phyloP scores from a whole-genome alignment of 2,113 vertebrate species.

The Triplophysa rosa region DNA sequence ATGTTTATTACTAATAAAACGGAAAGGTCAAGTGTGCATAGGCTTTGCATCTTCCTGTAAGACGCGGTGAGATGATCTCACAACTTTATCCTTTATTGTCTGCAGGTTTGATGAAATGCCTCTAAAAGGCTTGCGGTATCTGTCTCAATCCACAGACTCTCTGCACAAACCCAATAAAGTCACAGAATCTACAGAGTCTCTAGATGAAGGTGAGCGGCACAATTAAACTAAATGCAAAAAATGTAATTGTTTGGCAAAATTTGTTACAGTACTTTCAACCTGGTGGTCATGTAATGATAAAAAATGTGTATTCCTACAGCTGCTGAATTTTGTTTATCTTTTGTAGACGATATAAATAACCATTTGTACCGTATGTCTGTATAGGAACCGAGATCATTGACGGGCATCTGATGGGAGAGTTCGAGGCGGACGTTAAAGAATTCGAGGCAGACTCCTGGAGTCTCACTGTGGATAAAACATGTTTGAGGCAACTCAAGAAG shows the following conservation, averaged over 20 bases:
- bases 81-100: conserved; percentile 20
- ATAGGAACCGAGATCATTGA: conserved; percentile 95
- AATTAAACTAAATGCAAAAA: conserved; percentile 4
- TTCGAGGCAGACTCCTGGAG: conserved; percentile 96
- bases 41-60: too few relatives aligned
- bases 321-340: neutral
- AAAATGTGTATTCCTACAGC: neutral
- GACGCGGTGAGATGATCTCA: neutral
- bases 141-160: conserved; percentile 95
- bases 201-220: conserved; percentile 88
- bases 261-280: too few relatives aligned
- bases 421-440: conserved; percentile 87
- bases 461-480: conserved; percentile 84
- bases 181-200: conserved; percentile 91
- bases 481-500: conserved; percentile 85
- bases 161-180: conserved; percentile 89
- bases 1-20: too few relatives aligned
- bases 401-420: conserved; percentile 93
- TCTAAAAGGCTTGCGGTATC: conserved; percentile 83
- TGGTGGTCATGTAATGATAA: neutral
- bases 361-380: conserved; percentile 17
- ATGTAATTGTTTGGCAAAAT: too few relatives aligned
- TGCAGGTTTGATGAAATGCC: conserved; percentile 85
- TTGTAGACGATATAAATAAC: neutral
- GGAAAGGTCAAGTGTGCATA: too few relatives aligned